A percentile compares a stretch with the other conserved stretches of the same genome.
These are phyloP conservation scores for Exaiptasia diaphana DNA, from an alignment of 64 coral and sea anemone species.

Conservation along the genomic window DNA sequence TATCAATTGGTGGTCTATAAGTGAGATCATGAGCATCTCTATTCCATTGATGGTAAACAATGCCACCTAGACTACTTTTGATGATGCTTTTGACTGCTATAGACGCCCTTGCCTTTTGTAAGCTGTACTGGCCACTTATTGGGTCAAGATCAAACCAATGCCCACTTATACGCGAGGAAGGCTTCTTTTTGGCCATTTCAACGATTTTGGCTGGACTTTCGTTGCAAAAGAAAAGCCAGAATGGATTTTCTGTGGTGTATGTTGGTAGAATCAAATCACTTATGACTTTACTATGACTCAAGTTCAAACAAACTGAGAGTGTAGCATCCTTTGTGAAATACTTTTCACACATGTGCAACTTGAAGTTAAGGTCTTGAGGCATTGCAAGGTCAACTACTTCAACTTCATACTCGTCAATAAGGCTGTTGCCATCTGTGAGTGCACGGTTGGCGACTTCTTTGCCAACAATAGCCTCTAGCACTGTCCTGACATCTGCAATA, in stretches of 20 bases:
- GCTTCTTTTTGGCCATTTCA: neutral
- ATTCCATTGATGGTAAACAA: neutral
- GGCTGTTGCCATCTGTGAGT: neutral
- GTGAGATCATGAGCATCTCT: neutral
- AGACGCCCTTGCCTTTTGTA: neutral
- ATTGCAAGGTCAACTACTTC: neutral
- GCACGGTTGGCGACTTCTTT: neutral
- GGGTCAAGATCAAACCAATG: neutral
- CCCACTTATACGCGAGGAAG: neutral
- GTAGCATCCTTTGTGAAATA: neutral
- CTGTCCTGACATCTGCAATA: neutral
- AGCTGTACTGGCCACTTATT: neutral
- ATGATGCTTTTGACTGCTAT: neutral
- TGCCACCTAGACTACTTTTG: neutral
- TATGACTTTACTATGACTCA: neutral
- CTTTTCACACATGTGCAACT: neutral
- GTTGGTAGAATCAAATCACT: neutral
- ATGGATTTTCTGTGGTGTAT: neutral
- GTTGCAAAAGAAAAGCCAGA: neutral
- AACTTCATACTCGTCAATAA: neutral
- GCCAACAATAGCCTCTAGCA: neutral
- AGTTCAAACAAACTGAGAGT: neutral
- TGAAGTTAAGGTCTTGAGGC: neutral
- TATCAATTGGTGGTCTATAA: neutral
- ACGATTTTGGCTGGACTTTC: neutral